Evolutionary conservation across 2,888 invertebrate species (phyloP).

Genomic region (Zele albiditarsus): DNA sequence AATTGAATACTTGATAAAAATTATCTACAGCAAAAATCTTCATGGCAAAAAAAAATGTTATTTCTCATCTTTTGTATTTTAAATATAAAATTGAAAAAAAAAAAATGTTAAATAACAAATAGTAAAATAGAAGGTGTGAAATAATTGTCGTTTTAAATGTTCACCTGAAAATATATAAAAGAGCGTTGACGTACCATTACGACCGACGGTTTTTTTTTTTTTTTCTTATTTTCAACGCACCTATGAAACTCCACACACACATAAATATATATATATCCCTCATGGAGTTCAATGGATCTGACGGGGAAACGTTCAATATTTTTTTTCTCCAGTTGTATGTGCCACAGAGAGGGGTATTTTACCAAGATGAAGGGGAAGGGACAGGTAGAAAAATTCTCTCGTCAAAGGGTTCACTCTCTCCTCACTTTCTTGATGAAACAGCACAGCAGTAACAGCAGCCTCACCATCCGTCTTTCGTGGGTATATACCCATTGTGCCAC

Average conservation of each 20-base stretch:
- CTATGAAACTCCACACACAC: neutral
- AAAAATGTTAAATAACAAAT: too few species aligned
- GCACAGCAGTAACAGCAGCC: neutral
- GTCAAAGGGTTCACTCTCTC: constrained; percentile 38
- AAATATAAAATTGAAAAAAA: too few species aligned
- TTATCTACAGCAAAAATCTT: constrained; percentile 23
- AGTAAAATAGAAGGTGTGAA: too few species aligned
- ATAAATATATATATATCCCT: neutral
- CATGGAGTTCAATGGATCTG: constrained; percentile 42
- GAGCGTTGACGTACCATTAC: neutral
- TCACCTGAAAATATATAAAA: too few species aligned
- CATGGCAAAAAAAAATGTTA: neutral
- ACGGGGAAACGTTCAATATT: constrained; percentile 6
- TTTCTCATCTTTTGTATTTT: neutral
- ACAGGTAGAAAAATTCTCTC: constrained; percentile 42
- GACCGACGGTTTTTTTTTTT: neutral
- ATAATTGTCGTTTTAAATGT: neutral
- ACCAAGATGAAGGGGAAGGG: constrained; percentile 22
- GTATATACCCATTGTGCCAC: constrained; percentile 24
- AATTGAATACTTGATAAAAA: neutral
- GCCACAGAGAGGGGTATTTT: neutral
- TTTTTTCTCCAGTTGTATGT: constrained; percentile 15
- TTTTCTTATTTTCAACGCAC: constrained; percentile 15
- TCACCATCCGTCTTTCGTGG: constrained; percentile 10
- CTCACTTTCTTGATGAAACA: neutral